Base-by-base conservation (phyloP, 2,113 vertebrate species). In the Sinocyclocheilus anshuiensis region DNA sequence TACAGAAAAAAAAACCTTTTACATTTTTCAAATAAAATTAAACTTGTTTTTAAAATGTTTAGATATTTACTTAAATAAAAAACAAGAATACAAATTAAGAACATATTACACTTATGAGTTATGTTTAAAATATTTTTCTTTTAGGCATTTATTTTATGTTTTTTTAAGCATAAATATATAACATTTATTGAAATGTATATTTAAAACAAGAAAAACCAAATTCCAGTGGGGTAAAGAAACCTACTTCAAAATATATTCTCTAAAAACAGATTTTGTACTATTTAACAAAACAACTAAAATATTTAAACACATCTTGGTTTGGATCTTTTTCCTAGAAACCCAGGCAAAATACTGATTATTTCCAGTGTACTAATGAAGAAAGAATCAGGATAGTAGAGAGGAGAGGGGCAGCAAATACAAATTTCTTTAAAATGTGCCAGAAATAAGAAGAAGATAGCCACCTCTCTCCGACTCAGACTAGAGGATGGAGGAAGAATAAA, bases 341-440 rank as follows among this genome's bases (percentile, higher is more conserved):
- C 5, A n/a, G 4, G 11, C 11, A 74, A 48, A 13, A 75, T 13
- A 2, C 72, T n/a, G 11, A 75, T n/a, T 24, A 24, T 75, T 15
- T 5, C 18, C 33, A 72, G 33, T 10, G 9, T 72, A 39, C 1
- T 0, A 39, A 11, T 72, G 18, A 39, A 16, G 8, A 71, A 36
- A 39, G 67, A 20, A 72, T 39, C 69, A 11, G 33, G 1, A 39
- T 72, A 69, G 59, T 20, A 29, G 11, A 61, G 45, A 57, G 4
- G 36, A 77, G 50, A 42, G 78, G 24, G 26, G 86, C 86, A 90
- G 89, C 79, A 79, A 82, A 92, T 80, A 82, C 81, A 88, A 84
- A 91, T 91, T 90, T 90, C 12, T 53, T 88, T 22, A 61, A 90
- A 87, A 93, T 92, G 84, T 87, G 88, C 91, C 88, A 93, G 88